Percentiles rank a stretch among this genome's conserved stretches.
Conservation (phyloP, 2,888 invertebrate species). For the Apodemia zela region DNA sequence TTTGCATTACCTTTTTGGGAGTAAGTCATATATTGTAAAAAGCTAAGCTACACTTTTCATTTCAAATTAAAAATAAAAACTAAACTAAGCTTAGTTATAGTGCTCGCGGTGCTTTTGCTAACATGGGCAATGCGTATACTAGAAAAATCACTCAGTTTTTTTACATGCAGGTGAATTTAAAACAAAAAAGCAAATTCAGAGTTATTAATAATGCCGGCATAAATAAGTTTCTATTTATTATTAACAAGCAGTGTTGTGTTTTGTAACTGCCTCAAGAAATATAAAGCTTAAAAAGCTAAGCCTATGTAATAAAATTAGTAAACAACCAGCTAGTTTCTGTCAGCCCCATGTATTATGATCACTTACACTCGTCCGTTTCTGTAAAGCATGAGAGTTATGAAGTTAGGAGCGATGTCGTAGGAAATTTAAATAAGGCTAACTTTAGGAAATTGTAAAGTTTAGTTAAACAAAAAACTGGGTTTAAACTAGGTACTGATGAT, state of each 20-base stretch:
- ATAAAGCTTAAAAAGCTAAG: constrained; percentile 44
- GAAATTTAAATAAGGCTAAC: background rate
- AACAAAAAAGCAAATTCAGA: constrained; percentile 8
- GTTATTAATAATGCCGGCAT: constrained; percentile 8
- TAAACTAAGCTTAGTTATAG: background rate
- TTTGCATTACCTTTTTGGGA: background rate
- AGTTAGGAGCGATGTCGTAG: constrained; percentile 52
- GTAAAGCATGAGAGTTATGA: constrained; percentile 74
- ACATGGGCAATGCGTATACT: background rate
- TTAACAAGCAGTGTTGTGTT: constrained; percentile 2
- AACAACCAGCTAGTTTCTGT: constrained; percentile 51
- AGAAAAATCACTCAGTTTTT: background rate
- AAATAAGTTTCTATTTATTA: background rate
- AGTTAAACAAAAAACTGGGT: background rate
- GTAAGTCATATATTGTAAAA: background rate
- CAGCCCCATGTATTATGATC: constrained; percentile 61
- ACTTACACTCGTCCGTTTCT: constrained; percentile 79
- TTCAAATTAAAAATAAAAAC: background rate
- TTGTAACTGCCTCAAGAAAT: constrained; percentile 19
- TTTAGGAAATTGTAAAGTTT: background rate
- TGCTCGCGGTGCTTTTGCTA: constrained; percentile 2
- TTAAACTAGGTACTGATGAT: background rate
- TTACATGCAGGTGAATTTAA: constrained; percentile 7
- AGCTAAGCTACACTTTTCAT: constrained; percentile 8
- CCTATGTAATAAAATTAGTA: constrained; percentile 48